Percentiles rank a stretch among this genome's conserved stretches.
Evolutionary conservation across 64 coral and sea anemone species (phyloP).

Genomic region (Pachyseris speciosa): DNA sequence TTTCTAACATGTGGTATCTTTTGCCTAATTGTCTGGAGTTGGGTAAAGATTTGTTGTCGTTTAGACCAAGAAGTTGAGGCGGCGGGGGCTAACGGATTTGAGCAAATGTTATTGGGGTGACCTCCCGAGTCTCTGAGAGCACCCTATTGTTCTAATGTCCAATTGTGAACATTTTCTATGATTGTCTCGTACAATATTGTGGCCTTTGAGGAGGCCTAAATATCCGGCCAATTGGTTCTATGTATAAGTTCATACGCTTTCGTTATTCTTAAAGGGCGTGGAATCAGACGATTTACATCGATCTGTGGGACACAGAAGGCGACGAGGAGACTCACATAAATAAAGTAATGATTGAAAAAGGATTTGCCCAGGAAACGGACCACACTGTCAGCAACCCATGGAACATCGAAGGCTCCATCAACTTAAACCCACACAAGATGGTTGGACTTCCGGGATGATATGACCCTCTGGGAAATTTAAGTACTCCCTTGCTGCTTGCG

Average conservation of each 20-base stretch:
- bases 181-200: too few relatives aligned
- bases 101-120: too few relatives aligned
- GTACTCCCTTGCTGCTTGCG: neutral
- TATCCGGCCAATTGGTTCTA: neutral
- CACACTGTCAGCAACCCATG: conserved; percentile 29
- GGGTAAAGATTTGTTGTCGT: too few relatives aligned
- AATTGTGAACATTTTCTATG: too few relatives aligned
- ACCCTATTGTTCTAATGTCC: too few relatives aligned
- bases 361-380: conserved; percentile 54
- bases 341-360: conserved; percentile 71
- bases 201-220: neutral
- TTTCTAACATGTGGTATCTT: too few relatives aligned
- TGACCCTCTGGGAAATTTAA: neutral
- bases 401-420: conserved; percentile 40
- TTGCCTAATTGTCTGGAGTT: too few relatives aligned
- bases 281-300: conserved; percentile 83
- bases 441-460: conserved; percentile 41
- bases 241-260: neutral
- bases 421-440: conserved; percentile 6
- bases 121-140: too few relatives aligned
- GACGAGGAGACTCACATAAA: conserved; percentile 73
- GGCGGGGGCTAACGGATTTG: too few relatives aligned
- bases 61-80: too few relatives aligned
- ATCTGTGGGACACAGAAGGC: conserved; percentile 70
- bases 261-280: conserved; percentile 47